These are phyloP conservation scores for Heliconius eleuchia DNA, from an alignment of 1,140 invertebrate genomes.

Conservation along the genomic window DNA sequence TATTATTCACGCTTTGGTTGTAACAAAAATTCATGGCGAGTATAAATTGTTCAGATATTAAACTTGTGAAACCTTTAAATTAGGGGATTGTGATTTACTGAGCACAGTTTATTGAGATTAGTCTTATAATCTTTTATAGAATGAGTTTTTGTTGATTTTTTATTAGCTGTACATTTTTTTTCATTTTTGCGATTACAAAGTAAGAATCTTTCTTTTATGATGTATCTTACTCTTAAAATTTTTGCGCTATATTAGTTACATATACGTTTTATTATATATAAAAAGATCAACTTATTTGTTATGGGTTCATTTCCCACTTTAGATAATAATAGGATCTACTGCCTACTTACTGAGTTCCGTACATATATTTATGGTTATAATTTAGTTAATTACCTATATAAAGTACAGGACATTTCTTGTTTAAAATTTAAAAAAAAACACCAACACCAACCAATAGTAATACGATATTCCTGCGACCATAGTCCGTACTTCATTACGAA, in stretches of 20 bases:
- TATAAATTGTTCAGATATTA: slow-evolving; percentile 7
- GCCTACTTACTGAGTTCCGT: neutral
- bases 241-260: too few species aligned
- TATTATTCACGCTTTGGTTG: slow-evolving; percentile 7
- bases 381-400: neutral
- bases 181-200: neutral
- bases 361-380: neutral
- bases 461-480: slow-evolving; percentile 3
- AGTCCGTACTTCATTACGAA: neutral
- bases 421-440: neutral
- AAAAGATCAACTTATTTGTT: neutral
- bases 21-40: neutral
- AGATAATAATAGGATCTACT: neutral
- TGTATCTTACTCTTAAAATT: too few species aligned
- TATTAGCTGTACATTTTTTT: neutral
- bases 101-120: slow-evolving; percentile 3
- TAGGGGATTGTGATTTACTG: slow-evolving; percentile 4
- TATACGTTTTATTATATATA: too few species aligned
- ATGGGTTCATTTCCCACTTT: neutral
- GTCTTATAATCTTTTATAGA: neutral
- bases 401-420: neutral
- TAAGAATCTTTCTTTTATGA: too few species aligned
- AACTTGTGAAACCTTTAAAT: neutral
- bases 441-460: neutral
- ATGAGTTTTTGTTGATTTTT: neutral